Percentiles rank a stretch among this genome's conserved stretches.
phyloP scores from a whole-genome alignment of 2,888 invertebrate genomes.

The Lasioglossum zephyrum region DNA sequence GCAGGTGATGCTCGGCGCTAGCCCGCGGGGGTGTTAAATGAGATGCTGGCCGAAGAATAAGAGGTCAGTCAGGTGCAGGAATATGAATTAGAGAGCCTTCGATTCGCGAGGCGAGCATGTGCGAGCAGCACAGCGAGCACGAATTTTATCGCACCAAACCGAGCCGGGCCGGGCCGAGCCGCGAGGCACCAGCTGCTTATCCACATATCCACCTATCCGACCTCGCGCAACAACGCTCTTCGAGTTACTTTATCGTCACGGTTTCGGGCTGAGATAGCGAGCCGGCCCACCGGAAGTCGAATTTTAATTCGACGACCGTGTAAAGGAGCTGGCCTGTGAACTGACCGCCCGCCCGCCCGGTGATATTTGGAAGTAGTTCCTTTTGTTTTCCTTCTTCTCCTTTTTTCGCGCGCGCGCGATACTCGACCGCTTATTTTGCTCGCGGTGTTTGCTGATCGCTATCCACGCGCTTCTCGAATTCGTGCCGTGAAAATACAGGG shows the following conservation, averaged over 20 bases:
- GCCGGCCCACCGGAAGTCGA: slow-evolving; percentile 50
- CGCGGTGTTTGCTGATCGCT: background rate
- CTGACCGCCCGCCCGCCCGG: slow-evolving; percentile 6
- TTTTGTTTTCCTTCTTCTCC: background rate
- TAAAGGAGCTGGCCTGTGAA: slow-evolving; percentile 28
- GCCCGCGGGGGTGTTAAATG: slow-evolving; percentile 84
- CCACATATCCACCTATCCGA: slow-evolving; percentile 37
- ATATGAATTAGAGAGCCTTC: slow-evolving; percentile 77
- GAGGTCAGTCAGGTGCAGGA: slow-evolving; percentile 83
- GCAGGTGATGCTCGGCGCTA: slow-evolving; percentile 55
- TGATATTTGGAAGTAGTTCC: slow-evolving; percentile 36
- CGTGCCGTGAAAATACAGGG: background rate
- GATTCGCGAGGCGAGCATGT: slow-evolving; percentile 66
- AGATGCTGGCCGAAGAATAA: slow-evolving; percentile 78
- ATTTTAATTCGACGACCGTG: slow-evolving; percentile 47
- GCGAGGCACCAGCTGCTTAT: slow-evolving; percentile 53
- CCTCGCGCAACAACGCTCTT: slow-evolving; percentile 41
- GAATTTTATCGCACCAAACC: slow-evolving; percentile 61
- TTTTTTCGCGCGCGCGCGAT: background rate
- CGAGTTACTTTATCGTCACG: slow-evolving; percentile 55
- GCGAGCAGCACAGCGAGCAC: slow-evolving; percentile 35
- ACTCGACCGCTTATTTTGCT: background rate
- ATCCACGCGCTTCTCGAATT: background rate
- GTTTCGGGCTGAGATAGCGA: slow-evolving; percentile 45
- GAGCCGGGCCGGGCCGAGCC: background rate